Conservation (phyloP, 2,113 vertebrate species). For the Callospermophilus lateralis region DNA sequence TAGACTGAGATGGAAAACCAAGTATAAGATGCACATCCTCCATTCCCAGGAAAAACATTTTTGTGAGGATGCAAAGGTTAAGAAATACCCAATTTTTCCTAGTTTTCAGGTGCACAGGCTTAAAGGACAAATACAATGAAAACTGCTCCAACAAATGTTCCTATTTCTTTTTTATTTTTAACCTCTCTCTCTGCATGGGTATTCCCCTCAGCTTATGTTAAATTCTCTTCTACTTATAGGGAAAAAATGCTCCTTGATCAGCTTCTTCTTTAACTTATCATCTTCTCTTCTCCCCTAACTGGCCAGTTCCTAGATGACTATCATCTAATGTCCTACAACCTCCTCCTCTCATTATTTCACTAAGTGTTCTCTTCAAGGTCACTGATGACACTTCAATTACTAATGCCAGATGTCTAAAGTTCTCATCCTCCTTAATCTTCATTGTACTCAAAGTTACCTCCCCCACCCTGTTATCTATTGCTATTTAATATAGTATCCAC, state of each 20-base stretch:
- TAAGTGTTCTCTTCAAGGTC: background rate
- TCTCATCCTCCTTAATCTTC: background rate
- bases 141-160: background rate
- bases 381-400: background rate
- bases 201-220: background rate
- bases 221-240: background rate
- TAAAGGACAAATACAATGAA: conserved; percentile 2
- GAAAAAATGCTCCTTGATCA: background rate
- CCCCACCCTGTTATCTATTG: background rate
- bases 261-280: background rate
- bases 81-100: background rate
- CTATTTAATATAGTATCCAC: background rate
- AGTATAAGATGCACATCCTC: background rate
- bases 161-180: background rate
- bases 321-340: background rate
- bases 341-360: background rate
- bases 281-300: background rate
- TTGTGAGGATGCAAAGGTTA: background rate
- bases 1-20: conserved; percentile 18
- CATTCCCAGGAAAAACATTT: background rate
- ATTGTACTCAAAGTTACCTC: background rate
- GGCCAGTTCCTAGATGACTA: background rate
- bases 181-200: background rate
- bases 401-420: background rate
- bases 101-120: background rate